Evolutionary conservation across 2,797 vertebrate species (phyloP), one percentile per base, ranked within the genome.

Genomic region (Gobio occitaniae): DNA sequence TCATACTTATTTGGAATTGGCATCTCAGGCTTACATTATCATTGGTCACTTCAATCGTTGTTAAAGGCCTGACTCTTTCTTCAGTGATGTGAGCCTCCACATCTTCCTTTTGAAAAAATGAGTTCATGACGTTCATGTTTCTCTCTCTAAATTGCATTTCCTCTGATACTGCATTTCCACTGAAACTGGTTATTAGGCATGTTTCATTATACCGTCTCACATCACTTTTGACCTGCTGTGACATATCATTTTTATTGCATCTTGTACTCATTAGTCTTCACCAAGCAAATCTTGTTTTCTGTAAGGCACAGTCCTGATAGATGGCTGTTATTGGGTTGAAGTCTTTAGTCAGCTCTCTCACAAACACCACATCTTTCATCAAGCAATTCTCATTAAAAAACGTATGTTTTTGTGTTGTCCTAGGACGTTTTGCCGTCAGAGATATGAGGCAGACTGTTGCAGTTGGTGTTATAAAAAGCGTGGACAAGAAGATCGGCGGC

Each of bases 381-480:
- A 29, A 48, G 47, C 47, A 15, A 15, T 61, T 44, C 25, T 78
- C n/a, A 47, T 44, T 6, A 3, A 38, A 12, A 41, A 25, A n/a
- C 0, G 44, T 70, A 2, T 84, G 25, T 74, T 32, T 84, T 36
- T 86, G 52, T 79, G 65, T 80, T 61, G 85, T 75, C 54, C 13
- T 82, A 90, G 96, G 96, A 86, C 96, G 95, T 75, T 97, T 97
- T 79, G 96, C 96, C 3, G 96, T 97, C 70, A 93, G 96, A 85
- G 95, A 97, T 90, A 97, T 97, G 96, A 96, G 95, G 77, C 96
- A 97, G 93, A 97, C 95, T 0, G 96, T 97, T 56, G 96, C 96
- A 41, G 96, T 97, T 63, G 96, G 96, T 86, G 96, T 96, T 91
- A 96, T 97, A 92, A 97, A 97, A 93, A 95, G 93, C 9, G 96